A percentile compares a stretch with the other conserved stretches of the same genome.
Evolutionary conservation across 2,888 invertebrate species (phyloP).

Genomic region (Nomada hirtipes): DNA sequence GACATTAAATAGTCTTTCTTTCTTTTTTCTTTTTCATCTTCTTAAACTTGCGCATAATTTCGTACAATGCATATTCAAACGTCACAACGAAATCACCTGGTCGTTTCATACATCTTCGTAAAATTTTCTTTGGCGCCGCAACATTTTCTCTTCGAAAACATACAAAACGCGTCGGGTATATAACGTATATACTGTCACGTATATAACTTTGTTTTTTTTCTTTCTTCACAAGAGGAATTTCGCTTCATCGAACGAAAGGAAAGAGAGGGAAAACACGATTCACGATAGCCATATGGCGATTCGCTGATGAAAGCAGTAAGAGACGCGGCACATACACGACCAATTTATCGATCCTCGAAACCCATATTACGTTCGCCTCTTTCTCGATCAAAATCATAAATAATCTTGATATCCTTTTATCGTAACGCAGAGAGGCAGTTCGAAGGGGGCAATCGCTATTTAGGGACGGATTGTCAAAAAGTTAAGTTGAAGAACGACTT

Average conservation of each 20-base stretch:
- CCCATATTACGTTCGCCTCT: not conserved
- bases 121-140: slow-evolving; percentile 37
- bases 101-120: not conserved
- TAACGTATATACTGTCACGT: slow-evolving; percentile 30
- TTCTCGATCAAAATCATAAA: slow-evolving; percentile 4
- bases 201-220: slow-evolving; percentile 16
- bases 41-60: slow-evolving; percentile 38
- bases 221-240: not conserved
- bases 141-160: slow-evolving; percentile 14
- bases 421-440: slow-evolving; percentile 46
- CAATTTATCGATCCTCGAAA: slow-evolving; percentile 2
- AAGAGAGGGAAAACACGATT: slow-evolving; percentile 14
- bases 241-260: slow-evolving; percentile 42
- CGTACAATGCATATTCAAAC: not conserved
- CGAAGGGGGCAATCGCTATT: slow-evolving; percentile 67
- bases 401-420: not conserved
- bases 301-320: not conserved
- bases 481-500: slow-evolving; percentile 52
- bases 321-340: not conserved
- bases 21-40: slow-evolving; percentile 1
- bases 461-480: slow-evolving; percentile 75
- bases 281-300: not conserved
- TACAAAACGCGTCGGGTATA: slow-evolving; percentile 21
- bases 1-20: not conserved
- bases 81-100: slow-evolving; percentile 11